A percentile compares a stretch with the other conserved stretches of the same genome.
These are phyloP conservation scores for Pseudomyrmex cubaensis DNA, from an alignment of 1,140 invertebrate genomes.

Conservation along the genomic window DNA sequence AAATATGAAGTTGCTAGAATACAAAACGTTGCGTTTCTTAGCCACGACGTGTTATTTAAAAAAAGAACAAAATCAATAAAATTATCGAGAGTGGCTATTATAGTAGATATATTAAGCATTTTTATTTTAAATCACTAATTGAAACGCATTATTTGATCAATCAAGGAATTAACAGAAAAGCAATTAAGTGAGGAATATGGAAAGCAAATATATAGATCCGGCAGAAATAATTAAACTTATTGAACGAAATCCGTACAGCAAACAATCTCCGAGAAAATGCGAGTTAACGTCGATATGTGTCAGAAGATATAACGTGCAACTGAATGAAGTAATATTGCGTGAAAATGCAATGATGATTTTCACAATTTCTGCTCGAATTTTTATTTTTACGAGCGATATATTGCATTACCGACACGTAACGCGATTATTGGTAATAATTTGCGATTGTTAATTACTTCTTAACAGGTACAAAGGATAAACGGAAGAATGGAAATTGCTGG, in stretches of 20 bases:
- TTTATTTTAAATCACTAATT: slow-evolving; percentile 14
- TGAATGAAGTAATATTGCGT: background rate
- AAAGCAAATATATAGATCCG: background rate
- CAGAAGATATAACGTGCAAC: background rate
- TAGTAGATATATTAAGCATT: background rate
- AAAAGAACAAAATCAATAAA: too few species aligned
- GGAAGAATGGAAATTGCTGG: slow-evolving; percentile 37
- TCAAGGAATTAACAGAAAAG: slow-evolving; percentile 2
- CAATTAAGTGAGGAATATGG: background rate
- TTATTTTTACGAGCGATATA: background rate
- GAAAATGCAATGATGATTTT: background rate
- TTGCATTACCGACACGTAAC: slow-evolving; percentile 41
- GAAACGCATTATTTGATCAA: background rate
- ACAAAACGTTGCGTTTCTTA: too few species aligned
- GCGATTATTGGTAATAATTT: slow-evolving; percentile 48
- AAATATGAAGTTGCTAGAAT: too few species aligned
- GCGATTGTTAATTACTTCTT: slow-evolving; percentile 54
- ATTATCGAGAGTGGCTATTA: too few species aligned
- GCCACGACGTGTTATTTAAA: too few species aligned
- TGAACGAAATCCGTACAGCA: background rate
- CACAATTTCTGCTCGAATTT: slow-evolving; percentile 12
- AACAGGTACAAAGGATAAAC: slow-evolving; percentile 16
- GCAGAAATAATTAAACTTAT: background rate
- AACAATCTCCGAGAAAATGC: background rate
- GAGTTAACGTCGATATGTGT: background rate